phyloP scores from a whole-genome alignment of 2,113 vertebrate genomes.

The Tangachromis dhanisi region DNA sequence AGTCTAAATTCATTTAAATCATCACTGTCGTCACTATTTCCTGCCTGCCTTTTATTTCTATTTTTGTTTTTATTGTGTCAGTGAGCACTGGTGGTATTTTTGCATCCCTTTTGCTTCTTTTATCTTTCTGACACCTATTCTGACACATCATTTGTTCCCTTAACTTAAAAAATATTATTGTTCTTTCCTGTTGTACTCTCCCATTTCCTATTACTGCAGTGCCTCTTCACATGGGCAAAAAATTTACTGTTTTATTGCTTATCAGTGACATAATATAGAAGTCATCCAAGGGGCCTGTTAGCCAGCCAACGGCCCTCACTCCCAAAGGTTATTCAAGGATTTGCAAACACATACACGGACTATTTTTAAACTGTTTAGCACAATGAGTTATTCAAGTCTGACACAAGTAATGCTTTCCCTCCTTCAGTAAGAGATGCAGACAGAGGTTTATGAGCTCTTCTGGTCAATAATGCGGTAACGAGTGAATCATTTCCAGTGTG shows the following conservation, averaged over 20 bases:
- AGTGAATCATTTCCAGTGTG: background rate
- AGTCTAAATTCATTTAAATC: background rate
- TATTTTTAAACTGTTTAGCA: slow-evolving; percentile 10
- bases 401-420: background rate
- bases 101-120: background rate
- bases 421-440: background rate
- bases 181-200: background rate
- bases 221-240: background rate
- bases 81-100: background rate
- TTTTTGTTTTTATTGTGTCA: background rate
- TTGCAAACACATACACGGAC: background rate
- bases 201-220: background rate
- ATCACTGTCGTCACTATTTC: background rate
- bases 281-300: background rate
- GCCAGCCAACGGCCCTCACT: background rate
- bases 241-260: background rate
- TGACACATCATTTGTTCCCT: background rate
- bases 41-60: background rate
- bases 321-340: background rate
- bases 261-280: background rate
- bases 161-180: background rate
- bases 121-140: background rate
- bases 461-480: background rate
- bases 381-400: background rate
- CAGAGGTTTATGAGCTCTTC: background rate